phyloP scores from a whole-genome alignment of 2,113 vertebrate genomes.

The Platichthys flesus region DNA sequence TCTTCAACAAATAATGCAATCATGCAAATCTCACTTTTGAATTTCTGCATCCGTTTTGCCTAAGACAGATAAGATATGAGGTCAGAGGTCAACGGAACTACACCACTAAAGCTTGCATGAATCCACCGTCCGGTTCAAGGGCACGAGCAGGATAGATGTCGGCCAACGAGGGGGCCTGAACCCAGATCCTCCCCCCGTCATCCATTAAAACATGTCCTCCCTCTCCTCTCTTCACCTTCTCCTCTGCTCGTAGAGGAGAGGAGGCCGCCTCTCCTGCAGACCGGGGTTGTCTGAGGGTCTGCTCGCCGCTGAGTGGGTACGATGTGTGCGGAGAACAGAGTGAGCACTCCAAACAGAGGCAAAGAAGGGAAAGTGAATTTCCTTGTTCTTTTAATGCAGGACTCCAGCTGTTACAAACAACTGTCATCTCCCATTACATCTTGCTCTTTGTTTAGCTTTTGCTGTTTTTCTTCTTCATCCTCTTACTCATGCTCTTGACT shows the following conservation, averaged over 20 bases:
- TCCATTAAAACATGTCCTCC: slow-evolving; percentile 32
- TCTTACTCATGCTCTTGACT: slow-evolving; percentile 1
- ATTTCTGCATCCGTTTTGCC: background rate
- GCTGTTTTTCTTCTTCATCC: slow-evolving; percentile 4
- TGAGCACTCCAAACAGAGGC: slow-evolving; percentile 52
- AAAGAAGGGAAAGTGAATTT: slow-evolving; percentile 61
- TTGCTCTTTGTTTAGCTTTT: slow-evolving; percentile 37
- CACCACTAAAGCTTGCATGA: background rate
- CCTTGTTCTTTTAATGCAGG: slow-evolving; percentile 61
- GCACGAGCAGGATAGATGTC: slow-evolving; percentile 12
- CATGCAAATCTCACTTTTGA: background rate
- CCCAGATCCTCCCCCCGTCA: slow-evolving; percentile 10
- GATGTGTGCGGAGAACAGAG: slow-evolving; percentile 56
- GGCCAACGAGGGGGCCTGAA: slow-evolving; percentile 5
- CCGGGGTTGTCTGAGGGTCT: slow-evolving; percentile 48
- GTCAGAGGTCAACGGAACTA: background rate
- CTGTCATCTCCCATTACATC: slow-evolving; percentile 60
- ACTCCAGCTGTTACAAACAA: slow-evolving; percentile 63
- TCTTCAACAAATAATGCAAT: background rate
- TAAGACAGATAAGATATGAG: background rate
- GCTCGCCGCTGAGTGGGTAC: slow-evolving; percentile 47
- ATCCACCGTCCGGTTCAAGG: slow-evolving; percentile 5
- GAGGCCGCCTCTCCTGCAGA: slow-evolving; percentile 1
- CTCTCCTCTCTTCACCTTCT: slow-evolving; percentile 8
- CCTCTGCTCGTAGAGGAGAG: background rate